Evolutionary conservation across 1,140 invertebrate genomes (phyloP).

Genomic region (Drosophila virilis): DNA sequence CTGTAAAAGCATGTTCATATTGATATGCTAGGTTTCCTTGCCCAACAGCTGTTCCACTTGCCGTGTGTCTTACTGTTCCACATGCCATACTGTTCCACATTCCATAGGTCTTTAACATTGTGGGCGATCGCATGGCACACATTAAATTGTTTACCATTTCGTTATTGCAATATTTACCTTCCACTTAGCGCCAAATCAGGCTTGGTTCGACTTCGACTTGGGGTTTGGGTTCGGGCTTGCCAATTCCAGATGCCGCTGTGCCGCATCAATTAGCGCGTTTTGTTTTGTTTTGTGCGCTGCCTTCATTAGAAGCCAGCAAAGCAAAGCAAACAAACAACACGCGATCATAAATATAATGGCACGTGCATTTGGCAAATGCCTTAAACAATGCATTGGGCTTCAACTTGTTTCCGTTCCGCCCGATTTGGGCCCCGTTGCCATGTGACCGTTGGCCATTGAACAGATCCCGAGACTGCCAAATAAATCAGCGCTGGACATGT

Average conservation of each 20-base stretch:
- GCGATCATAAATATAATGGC: conserved; percentile 52
- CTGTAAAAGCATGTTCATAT: neutral
- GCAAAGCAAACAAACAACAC: conserved; percentile 47
- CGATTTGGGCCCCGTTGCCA: neutral
- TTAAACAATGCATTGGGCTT: neutral
- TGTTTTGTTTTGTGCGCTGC: neutral
- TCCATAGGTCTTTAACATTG: conserved; percentile 6
- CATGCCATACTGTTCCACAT: neutral
- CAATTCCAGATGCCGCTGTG: conserved; percentile 3
- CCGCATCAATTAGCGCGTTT: conserved; percentile 28
- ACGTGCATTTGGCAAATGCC: conserved; percentile 40
- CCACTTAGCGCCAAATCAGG: conserved; percentile 32
- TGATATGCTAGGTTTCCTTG: neutral
- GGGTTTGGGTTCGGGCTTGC: neutral
- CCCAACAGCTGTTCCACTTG: neutral
- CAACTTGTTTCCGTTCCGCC: neutral
- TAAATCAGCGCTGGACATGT: conserved; percentile 32
- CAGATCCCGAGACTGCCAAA: conserved; percentile 16
- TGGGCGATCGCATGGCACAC: conserved; percentile 2
- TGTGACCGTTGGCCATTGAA: conserved; percentile 2
- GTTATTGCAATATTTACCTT: conserved; percentile 17
- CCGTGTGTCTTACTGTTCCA: neutral
- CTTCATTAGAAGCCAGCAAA: conserved; percentile 26
- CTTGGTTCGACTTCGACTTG: neutral
- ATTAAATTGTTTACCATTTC: conserved; percentile 26